Base-by-base conservation (phyloP, 2,888 invertebrate species). In the Endotricha flammealis region DNA sequence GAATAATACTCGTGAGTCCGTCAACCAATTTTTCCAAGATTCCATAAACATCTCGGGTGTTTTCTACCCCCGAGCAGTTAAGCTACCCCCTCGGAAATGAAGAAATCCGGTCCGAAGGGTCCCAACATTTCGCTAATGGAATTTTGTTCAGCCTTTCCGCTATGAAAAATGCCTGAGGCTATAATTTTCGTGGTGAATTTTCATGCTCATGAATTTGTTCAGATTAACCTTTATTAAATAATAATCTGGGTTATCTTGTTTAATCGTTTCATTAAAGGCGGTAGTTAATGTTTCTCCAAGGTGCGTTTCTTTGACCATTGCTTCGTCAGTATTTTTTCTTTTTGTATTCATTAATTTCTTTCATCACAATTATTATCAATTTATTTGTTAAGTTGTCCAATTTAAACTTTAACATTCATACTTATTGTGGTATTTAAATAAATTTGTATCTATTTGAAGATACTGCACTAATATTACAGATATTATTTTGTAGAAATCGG, bases 41-140 rank as follows among this genome's bases (percentile, higher is more conserved):
- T 2, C 32, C 25, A 25, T 33, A 33, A 33, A 33, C 25, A 33
- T 33, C 32, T 27, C 3, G 16, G 6, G 3, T 20, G 20, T 16
- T 25, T 24, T 13, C 22, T 29, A 29, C 35, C 35, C 35, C 13
- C 22, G 13, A 27, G 35, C 35, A 35, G 35, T 35, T 35, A 22
- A 29, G 23, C 20, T 35, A 37, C 39, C n/a, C 46, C 44, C 44
- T 41, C 46, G 49, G 52, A 52, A 52, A 52, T 52, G 48, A 48
- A 48, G 46, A 49, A 41, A 49, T 49, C 51, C 47, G 49, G 43
- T 40, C 42, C 25, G 34, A 36, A 39, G 46, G 45, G 45, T 35
- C 44, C 39, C 38, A 25, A 36, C 42, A 39, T 46, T 46, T 43
- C 32, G 29, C 39, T 50, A 52, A 52, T 52, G 48, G 52, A 42